Conservation (phyloP, 2,888 invertebrate genomes). For the Hydraecia micacea region DNA sequence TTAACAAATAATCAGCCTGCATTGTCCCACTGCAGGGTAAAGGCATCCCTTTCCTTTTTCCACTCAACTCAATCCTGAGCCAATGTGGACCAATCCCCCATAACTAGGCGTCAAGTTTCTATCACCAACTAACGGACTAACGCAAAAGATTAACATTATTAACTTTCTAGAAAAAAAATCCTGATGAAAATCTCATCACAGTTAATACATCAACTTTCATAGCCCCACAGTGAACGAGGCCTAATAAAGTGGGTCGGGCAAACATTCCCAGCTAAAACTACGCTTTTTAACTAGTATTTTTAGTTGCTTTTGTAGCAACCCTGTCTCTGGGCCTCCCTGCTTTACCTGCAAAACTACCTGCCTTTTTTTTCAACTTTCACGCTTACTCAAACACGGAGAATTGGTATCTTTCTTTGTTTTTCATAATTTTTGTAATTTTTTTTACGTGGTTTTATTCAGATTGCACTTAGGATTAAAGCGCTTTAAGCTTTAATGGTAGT, state of each 20-base stretch:
- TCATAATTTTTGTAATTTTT: slow-evolving; percentile 28
- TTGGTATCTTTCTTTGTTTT: slow-evolving; percentile 68
- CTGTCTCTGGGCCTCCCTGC: slow-evolving; percentile 75
- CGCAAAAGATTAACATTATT: not conserved
- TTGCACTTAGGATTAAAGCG: slow-evolving; percentile 30
- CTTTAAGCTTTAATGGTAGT: not conserved
- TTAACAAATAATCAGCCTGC: too few relatives aligned
- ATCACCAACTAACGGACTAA: not conserved
- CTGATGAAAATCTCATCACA: not conserved
- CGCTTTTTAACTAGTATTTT: slow-evolving; percentile 87
- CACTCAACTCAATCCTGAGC: too few relatives aligned
- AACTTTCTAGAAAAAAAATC: not conserved
- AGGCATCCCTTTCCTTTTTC: too few relatives aligned
- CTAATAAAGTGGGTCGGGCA: slow-evolving; percentile 88
- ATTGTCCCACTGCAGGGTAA: too few relatives aligned
- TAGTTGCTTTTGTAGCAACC: slow-evolving; percentile 81
- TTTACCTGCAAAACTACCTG: slow-evolving; percentile 66
- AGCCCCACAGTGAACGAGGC: slow-evolving; percentile 73
- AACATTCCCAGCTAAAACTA: slow-evolving; percentile 85
- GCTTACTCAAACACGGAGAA: slow-evolving; percentile 73
- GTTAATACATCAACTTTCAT: slow-evolving; percentile 58
- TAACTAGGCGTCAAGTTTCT: not conserved
- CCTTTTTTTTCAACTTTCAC: slow-evolving; percentile 71
- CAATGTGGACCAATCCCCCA: too few relatives aligned
- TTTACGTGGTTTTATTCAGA: not conserved